Evolutionary conservation across 2,888 invertebrate genomes (phyloP).

Genomic region (Psylliodes chrysocephalus): DNA sequence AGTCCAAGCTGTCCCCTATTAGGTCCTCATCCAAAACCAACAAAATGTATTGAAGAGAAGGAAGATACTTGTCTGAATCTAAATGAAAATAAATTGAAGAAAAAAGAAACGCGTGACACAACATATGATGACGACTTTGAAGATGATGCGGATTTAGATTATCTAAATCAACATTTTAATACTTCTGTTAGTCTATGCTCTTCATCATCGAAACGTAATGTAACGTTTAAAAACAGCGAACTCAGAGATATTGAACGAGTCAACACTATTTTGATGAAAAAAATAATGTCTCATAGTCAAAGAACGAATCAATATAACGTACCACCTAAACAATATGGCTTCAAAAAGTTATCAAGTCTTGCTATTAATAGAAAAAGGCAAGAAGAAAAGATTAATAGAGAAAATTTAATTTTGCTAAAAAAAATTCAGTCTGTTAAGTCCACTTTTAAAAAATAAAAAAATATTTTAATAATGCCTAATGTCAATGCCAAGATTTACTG

Average conservation of each 20-base stretch:
- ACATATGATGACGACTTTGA: constrained; percentile 1
- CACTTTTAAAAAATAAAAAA: constrained; percentile 37
- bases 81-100: not conserved
- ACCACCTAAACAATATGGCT: constrained; percentile 23
- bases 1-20: not conserved
- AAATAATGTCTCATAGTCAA: constrained; percentile 48
- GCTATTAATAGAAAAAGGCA: constrained; percentile 50
- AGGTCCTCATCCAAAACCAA: not conserved
- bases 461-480: too few species aligned
- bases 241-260: constrained; percentile 45
- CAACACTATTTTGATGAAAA: constrained; percentile 50
- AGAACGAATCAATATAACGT: constrained; percentile 48
- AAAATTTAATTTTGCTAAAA: constrained; percentile 49
- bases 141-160: not conserved
- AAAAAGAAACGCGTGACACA: not conserved
- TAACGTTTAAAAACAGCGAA: constrained; percentile 43
- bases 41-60: not conserved
- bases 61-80: too few species aligned
- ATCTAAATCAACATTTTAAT: not conserved
- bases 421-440: constrained; percentile 49
- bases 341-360: constrained; percentile 44
- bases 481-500: too few species aligned
- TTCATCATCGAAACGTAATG: constrained; percentile 24
- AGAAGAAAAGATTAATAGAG: constrained; percentile 51
- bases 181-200: not conserved